Base-by-base conservation (phyloP, 1,140 invertebrate species). In the Magallana gigas region DNA sequence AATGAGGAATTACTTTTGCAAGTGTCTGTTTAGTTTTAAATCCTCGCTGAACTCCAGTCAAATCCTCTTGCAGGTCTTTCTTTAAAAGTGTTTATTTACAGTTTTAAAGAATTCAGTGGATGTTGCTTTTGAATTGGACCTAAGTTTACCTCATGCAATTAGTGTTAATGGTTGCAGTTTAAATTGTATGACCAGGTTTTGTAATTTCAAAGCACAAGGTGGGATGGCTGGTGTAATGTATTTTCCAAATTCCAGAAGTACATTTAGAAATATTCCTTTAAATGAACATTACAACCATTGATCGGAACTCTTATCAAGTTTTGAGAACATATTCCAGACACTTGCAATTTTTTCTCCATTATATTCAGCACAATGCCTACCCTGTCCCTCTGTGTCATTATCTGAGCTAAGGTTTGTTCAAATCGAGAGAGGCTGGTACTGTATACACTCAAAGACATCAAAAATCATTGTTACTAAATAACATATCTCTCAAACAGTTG, bases 21-120 rank as follows among this genome's bases (percentile, higher is more conserved):
- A 76, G 68, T 76, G 68, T 76, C 68, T 76, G 68, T 76, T 76
- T 76, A 76, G 68, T 76, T 76, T 76, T 23, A 76, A 76, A 76
- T 76, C 68, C 68, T 76, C 23, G 11, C 68, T 12, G 68, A 76
- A 76, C 36, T 76, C 36, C 23, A 29, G 36, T 76, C 68, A 76
- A 76, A 76, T 76, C 68, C 68, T 76, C 68, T 76, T 76, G 68
- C 18, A 76, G 29, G 18, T 18, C 68, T 76, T 76, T 76, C 68
- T 76, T 76, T 76, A 76, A 29, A 76, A 76, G 23, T 76, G 68
- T 76, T 76, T 76, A 76, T 76, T 76, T 76, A 76, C 68, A 76
- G 68, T 76, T 76, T 76, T 76, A 76, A 12, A 76, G 36, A 36
- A 36, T 76, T 76, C 23, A 76, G 23, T 29, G 23, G 5, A 12